Percentiles rank a stretch among this genome's conserved stretches.
Conservation (phyloP, 2,888 invertebrate species). For the Drosophila infuscata region DNA sequence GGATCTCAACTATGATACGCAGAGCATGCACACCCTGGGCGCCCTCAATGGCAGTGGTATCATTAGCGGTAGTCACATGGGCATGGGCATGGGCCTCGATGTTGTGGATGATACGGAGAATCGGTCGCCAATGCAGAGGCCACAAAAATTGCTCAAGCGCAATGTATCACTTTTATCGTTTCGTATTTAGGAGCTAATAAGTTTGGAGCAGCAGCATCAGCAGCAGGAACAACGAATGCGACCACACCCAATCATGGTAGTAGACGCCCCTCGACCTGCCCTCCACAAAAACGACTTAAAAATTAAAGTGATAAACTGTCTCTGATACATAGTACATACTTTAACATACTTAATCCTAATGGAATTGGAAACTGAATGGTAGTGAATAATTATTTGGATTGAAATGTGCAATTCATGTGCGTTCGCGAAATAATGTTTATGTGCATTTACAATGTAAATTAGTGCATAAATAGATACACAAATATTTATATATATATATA, state of each 20-base stretch:
- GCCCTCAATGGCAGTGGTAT: constrained; percentile 63
- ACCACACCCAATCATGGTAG: constrained; percentile 19
- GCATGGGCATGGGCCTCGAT: constrained; percentile 70
- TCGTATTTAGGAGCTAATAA: constrained; percentile 78
- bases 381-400: constrained; percentile 50
- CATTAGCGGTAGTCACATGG: constrained; percentile 67
- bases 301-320: constrained; percentile 75
- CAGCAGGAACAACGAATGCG: constrained; percentile 64
- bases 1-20: constrained; percentile 83
- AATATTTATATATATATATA: background rate
- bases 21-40: constrained; percentile 76
- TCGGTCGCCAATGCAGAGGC: constrained; percentile 70
- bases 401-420: constrained; percentile 47
- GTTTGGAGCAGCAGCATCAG: constrained; percentile 19
- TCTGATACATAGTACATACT: constrained; percentile 68
- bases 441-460: constrained; percentile 76
- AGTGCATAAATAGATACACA: constrained; percentile 54
- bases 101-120: constrained; percentile 70
- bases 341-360: constrained; percentile 48
- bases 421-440: constrained; percentile 54
- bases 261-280: constrained; percentile 38
- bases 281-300: constrained; percentile 71
- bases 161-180: constrained; percentile 85
- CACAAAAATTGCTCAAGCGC: constrained; percentile 82
- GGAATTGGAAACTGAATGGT: constrained; percentile 61